phyloP scores from a whole-genome alignment of 2,888 invertebrate species.

The Microctonus brassicae region DNA sequence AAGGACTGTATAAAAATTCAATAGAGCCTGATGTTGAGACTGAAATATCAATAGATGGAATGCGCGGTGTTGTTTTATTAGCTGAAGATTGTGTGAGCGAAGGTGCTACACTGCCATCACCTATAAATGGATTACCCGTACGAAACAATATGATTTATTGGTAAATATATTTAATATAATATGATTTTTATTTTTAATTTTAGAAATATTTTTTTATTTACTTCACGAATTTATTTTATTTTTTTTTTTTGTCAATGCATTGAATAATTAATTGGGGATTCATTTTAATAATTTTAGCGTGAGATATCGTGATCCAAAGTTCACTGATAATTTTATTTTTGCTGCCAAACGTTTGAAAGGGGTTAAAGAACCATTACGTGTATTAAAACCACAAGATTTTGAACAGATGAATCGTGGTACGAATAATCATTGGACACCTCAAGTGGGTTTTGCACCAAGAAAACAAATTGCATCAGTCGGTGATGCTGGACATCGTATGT shows the following conservation, averaged over 20 bases:
- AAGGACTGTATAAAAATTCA: conserved; percentile 77
- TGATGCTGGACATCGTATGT: conserved; percentile 81
- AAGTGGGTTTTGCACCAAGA: conserved; percentile 82
- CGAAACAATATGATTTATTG: conserved; percentile 70
- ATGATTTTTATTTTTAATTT: conserved; percentile 14
- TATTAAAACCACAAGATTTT: conserved; percentile 85
- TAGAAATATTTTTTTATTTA: conserved; percentile 77
- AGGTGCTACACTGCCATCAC: conserved; percentile 79
- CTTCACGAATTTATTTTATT: not conserved
- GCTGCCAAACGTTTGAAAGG: conserved; percentile 79
- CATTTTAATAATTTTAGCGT: conserved; percentile 72
- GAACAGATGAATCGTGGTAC: conserved; percentile 74
- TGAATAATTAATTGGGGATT: conserved; percentile 12
- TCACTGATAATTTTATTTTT: conserved; percentile 81
- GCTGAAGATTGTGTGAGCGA: conserved; percentile 79
- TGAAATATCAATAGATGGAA: conserved; percentile 81
- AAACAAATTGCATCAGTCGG: conserved; percentile 77
- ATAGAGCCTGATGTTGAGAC: conserved; percentile 72
- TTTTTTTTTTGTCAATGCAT: conserved; percentile 4
- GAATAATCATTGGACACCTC: conserved; percentile 76
- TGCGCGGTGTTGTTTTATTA: conserved; percentile 84
- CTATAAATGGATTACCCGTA: conserved; percentile 79
- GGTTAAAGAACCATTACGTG: conserved; percentile 79
- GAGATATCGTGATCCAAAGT: conserved; percentile 85
- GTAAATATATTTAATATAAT: conserved; percentile 55